Conservation (phyloP, 2,113 vertebrate genomes). For the Craseonycteris thonglongyai region DNA sequence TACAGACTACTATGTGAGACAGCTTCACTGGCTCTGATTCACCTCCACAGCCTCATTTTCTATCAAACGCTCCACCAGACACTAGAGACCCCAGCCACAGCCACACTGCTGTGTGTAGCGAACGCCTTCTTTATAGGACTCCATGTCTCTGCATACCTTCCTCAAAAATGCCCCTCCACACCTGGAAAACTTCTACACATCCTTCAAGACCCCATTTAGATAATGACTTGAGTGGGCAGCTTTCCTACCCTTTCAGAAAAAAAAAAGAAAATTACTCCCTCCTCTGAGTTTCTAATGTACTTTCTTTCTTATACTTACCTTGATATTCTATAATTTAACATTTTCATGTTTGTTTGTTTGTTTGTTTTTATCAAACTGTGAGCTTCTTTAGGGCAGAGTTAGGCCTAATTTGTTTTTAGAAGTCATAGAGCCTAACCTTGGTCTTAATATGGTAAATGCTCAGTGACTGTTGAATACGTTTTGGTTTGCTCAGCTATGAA, state of each 20-base stretch:
- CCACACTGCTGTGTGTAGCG: accelerated
- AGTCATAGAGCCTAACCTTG: not conserved
- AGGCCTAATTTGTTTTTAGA: not conserved
- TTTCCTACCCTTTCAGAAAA: not conserved
- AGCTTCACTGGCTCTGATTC: not conserved
- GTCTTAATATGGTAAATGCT: not conserved
- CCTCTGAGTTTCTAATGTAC: not conserved
- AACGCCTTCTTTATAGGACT: not conserved
- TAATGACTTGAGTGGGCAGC: not conserved
- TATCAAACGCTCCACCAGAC: not conserved
- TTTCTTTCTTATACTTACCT: not conserved
- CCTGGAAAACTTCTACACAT: not conserved
- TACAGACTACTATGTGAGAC: not conserved
- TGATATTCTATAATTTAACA: not conserved
- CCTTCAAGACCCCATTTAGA: not conserved
- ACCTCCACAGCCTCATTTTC: not conserved
- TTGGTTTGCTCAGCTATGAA: not conserved
- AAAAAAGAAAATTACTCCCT: not conserved
- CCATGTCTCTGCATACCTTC: not conserved
- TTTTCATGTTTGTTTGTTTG: not conserved
- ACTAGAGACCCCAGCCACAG: not conserved
- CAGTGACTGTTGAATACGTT: not conserved
- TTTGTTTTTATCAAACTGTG: not conserved
- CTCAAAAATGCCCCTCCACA: not conserved
- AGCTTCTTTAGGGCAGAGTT: not conserved